These are phyloP conservation scores for Oreochromis grahami DNA, from an alignment of 2,797 vertebrate species.

Conservation along the genomic window DNA sequence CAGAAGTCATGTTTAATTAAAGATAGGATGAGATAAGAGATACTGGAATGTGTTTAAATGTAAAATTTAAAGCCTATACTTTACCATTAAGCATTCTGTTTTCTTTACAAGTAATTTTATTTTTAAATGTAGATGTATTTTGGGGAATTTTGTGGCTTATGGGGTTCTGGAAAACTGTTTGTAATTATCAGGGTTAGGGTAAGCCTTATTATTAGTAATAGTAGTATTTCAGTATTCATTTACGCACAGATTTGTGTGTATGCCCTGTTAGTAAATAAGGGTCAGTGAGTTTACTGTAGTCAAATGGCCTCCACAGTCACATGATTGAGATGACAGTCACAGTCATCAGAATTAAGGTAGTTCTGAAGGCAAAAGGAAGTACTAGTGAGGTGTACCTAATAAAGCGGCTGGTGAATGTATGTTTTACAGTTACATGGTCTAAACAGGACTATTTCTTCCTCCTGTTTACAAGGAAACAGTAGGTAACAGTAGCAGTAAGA, in stretches of 20 bases:
- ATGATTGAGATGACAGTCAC: neutral
- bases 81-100: neutral
- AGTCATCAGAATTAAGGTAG: neutral
- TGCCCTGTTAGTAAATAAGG: neutral
- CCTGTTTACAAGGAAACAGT: neutral
- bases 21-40: neutral
- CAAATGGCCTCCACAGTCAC: neutral
- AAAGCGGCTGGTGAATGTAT: neutral
- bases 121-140: neutral
- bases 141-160: accelerated
- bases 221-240: neutral
- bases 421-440: neutral
- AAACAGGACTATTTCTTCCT: neutral
- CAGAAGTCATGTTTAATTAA: neutral
- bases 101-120: neutral
- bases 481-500: neutral
- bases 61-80: neutral
- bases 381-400: neutral
- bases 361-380: neutral
- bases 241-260: accelerated
- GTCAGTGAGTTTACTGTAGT: accelerated
- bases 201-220: accelerated
- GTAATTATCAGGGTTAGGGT: neutral
- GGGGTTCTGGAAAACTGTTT: neutral
- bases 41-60: neutral